Evolutionary conservation across 1,140 invertebrate genomes (phyloP), one percentile per base, ranked within the genome.

Genomic region (Drosophila takahashii): DNA sequence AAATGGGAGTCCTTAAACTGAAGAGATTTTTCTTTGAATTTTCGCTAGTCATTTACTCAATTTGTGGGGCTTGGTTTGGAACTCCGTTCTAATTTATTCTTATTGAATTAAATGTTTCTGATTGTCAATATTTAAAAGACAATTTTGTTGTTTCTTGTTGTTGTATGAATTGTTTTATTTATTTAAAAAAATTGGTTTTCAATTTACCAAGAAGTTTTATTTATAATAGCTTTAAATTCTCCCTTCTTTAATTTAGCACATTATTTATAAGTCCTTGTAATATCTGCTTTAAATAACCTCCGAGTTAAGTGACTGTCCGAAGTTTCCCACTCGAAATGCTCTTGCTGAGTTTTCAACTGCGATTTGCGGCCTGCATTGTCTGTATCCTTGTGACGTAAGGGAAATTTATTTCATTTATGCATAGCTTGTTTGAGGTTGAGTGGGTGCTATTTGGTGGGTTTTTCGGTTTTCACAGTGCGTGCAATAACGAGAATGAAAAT

Each of bases 331-430:
- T 64, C n/a, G n/a, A 61, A 61, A 61, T 65, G 11, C 18, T 29
- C 15, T 9, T 10, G 26, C 47, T 36, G 5, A 22, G 44, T 67
- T 69, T 67, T 32, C 32, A 60, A 61, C 42, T 62, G 26, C 26
- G 10, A 52, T 52, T 61, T 32, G 56, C 18, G 42, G 29, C 15
- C 34, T 26, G 9, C 42, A 22, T 47, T 47, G 36, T 41, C 2
- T 39, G 37, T 29, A 16, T 22, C 9, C 50, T n/a, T n/a, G n/a
- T 53, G 48, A 34, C 37, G 50, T 34, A 39, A 61, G 15, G 16
- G 42, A 39, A 70, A 69, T 66, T 65, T 65, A 66, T 66, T 70
- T 47, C 16, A 37, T 27, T 70, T 69, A 37, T 69, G 66, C 66
- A 56, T 22, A 45, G 65, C 27, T 56, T 36, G 51, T 48, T 56